Conservation (phyloP, 2,888 invertebrate genomes). For the Eretmocerus hayati region DNA sequence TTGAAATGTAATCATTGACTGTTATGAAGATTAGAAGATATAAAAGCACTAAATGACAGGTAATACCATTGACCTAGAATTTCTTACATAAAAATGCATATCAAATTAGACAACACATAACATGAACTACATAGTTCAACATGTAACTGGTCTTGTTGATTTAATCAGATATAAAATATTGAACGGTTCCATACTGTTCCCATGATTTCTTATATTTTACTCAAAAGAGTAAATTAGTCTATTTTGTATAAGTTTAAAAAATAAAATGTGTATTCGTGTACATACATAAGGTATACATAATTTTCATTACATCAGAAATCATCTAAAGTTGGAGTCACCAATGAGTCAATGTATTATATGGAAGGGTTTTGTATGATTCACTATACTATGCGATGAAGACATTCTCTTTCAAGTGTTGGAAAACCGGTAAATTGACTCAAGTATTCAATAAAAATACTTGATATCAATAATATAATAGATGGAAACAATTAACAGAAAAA, state of each 20-base stretch:
- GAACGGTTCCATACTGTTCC: slow-evolving; percentile 16
- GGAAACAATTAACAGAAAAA: not conserved
- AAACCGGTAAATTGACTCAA: too few species aligned
- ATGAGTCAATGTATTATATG: too few species aligned
- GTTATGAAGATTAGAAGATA: slow-evolving; percentile 9
- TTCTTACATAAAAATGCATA: slow-evolving; percentile 16
- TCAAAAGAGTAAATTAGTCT: slow-evolving; percentile 20
- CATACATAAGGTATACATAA: slow-evolving; percentile 15
- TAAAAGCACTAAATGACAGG: not conserved
- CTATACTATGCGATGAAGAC: too few species aligned
- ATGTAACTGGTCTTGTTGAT: slow-evolving; percentile 10
- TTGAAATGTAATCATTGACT: slow-evolving; percentile 6
- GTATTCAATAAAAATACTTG: too few species aligned
- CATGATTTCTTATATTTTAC: slow-evolving; percentile 17
- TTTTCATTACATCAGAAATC: slow-evolving; percentile 10
- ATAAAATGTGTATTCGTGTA: slow-evolving; percentile 20
- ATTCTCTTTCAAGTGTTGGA: too few species aligned
- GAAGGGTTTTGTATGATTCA: too few species aligned
- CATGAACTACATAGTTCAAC: slow-evolving; percentile 3
- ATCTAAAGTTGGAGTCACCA: too few species aligned
- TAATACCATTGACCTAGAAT: slow-evolving; percentile 9
- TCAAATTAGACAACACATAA: slow-evolving; percentile 8
- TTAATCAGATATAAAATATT: slow-evolving; percentile 16
- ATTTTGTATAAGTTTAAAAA: slow-evolving; percentile 17
- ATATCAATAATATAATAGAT: too few species aligned